Percentiles rank a stretch among this genome's conserved stretches.
phyloP scores from a whole-genome alignment of 1,140 invertebrate genomes.

The Drosophila tropicalis region DNA sequence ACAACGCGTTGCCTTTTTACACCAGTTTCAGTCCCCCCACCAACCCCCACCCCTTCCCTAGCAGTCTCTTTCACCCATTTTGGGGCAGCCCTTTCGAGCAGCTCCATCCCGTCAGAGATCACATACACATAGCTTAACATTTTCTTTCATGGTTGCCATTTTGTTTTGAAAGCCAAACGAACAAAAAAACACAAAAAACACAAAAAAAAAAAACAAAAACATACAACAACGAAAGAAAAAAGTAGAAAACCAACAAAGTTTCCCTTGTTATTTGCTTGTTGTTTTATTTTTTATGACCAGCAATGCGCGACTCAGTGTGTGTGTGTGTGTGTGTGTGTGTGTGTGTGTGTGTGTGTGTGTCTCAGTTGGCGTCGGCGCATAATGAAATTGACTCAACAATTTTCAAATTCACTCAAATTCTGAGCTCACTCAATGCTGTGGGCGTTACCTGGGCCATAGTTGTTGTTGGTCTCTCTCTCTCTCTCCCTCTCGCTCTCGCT shows the following conservation, averaged over 20 bases:
- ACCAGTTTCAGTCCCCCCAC: slow-evolving; percentile 25
- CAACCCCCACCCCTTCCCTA: slow-evolving; percentile 51
- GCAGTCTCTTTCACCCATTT: not conserved
- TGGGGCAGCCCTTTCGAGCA: not conserved
- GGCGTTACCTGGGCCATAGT: slow-evolving; percentile 49
- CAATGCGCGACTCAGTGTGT: slow-evolving; percentile 39
- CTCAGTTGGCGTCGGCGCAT: slow-evolving; percentile 59
- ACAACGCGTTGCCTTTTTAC: slow-evolving; percentile 48
- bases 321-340: slow-evolving; percentile 23
- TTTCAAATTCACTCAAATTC: slow-evolving; percentile 37
- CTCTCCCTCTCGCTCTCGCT: slow-evolving; percentile 16
- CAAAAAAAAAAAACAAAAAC: slow-evolving; percentile 35
- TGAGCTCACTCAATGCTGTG: slow-evolving; percentile 28
- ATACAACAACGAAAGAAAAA: slow-evolving; percentile 19
- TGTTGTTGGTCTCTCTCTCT: slow-evolving; percentile 7
- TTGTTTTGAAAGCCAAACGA: slow-evolving; percentile 69
- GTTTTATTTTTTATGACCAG: slow-evolving; percentile 49
- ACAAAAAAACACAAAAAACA: slow-evolving; percentile 38
- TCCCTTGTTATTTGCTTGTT: slow-evolving; percentile 53
- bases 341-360: slow-evolving; percentile 27
- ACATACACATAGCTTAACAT: slow-evolving; percentile 40
- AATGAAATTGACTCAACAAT: slow-evolving; percentile 30
- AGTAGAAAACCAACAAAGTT: slow-evolving; percentile 45
- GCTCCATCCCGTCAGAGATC: slow-evolving; percentile 5
- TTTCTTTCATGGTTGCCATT: slow-evolving; percentile 74